Conservation (phyloP, 2,113 vertebrate species). For the Aramus guarauna region DNA sequence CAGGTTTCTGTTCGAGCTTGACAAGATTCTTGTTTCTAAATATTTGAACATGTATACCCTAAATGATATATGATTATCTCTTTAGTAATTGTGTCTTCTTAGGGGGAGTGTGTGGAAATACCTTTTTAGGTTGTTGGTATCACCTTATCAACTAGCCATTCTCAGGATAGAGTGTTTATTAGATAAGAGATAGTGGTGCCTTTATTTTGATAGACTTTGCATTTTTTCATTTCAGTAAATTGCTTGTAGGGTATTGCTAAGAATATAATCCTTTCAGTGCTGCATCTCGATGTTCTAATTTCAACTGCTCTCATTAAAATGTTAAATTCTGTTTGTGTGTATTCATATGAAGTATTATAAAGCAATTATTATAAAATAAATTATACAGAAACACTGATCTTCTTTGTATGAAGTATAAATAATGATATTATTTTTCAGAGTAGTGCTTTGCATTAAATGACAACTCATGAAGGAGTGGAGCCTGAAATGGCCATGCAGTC, state of each 20-base stretch:
- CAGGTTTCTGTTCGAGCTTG: conserved; percentile 31
- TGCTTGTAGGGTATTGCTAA: conserved; percentile 44
- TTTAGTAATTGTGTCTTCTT: conserved; percentile 26
- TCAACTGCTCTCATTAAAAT: conserved; percentile 3
- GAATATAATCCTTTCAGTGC: conserved; percentile 58
- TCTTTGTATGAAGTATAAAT: neutral
- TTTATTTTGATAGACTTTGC: conserved; percentile 68
- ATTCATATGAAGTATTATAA: neutral
- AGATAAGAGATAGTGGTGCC: conserved; percentile 33
- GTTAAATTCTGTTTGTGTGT: neutral
- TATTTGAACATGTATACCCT: conserved; percentile 29
- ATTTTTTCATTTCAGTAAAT: conserved; percentile 62
- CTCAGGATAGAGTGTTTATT: conserved; percentile 44
- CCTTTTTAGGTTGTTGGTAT: conserved; percentile 27
- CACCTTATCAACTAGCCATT: neutral
- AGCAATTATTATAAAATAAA: neutral
- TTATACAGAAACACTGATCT: neutral
- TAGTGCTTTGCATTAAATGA: neutral
- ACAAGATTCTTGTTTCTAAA: conserved; percentile 52
- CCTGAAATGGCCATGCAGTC: neutral
- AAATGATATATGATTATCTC: conserved; percentile 1
- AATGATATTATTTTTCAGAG: neutral
- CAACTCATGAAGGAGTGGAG: neutral
- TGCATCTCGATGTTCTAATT: conserved; percentile 40
- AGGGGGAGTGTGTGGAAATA: neutral